Evolutionary conservation across 2,888 invertebrate species (phyloP).

Genomic region (Helobdella robusta): DNA sequence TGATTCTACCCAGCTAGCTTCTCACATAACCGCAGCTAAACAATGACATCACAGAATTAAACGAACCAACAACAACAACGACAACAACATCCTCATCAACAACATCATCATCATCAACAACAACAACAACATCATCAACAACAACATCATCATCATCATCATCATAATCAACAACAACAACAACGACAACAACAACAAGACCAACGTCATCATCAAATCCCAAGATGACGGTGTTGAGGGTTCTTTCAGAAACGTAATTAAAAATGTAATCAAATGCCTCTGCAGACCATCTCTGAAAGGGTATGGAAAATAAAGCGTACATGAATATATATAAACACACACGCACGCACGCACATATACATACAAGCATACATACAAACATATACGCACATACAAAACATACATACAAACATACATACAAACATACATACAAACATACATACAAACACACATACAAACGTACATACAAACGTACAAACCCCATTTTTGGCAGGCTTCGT

Average conservation of each 20-base stretch:
- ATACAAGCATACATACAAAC: not conserved
- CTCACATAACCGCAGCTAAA: too few species aligned
- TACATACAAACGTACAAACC: not conserved
- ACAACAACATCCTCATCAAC: not conserved
- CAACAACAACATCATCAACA: not conserved
- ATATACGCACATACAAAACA: too few species aligned
- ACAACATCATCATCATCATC: not conserved
- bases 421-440: not conserved
- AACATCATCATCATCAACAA: not conserved
- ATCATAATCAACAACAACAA: not conserved
- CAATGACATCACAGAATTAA: too few species aligned
- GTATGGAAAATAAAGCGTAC: not conserved
- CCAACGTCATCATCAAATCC: slow-evolving; percentile 3
- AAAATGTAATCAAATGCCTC: slow-evolving; percentile 10
- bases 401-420: not conserved
- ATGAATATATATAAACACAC: not conserved
- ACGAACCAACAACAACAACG: not conserved
- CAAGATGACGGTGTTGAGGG: not conserved
- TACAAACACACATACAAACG: not conserved
- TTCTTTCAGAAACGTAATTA: not conserved
- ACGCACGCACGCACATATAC: not conserved
- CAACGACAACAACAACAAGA: not conserved
- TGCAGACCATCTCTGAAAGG: not conserved
- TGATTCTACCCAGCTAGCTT: too few species aligned
- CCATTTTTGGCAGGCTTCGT: not conserved